phyloP scores from a whole-genome alignment of 37 sponge, comb jelly and placozoan genomes.

The Chondrosia reniformis region DNA sequence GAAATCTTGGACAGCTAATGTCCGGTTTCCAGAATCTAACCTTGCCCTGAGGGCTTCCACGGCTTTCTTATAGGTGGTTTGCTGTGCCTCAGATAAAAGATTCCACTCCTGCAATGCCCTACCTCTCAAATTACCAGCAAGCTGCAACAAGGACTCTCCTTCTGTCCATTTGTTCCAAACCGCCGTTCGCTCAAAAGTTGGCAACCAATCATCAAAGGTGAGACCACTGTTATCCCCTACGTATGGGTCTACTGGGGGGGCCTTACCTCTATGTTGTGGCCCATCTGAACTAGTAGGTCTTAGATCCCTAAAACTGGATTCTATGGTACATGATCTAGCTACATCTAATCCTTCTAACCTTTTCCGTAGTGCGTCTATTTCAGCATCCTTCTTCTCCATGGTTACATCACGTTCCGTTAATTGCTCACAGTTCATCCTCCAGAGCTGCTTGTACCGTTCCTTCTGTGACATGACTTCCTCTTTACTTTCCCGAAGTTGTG shows the following conservation, averaged over 20 bases:
- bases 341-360: neutral
- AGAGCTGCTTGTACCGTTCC: neutral
- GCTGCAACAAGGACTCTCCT: conserved; percentile 27
- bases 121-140: conserved; percentile 36
- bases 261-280: conserved; percentile 26
- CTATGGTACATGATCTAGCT: neutral
- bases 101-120: conserved; percentile 42
- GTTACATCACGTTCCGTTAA: neutral
- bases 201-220: conserved; percentile 32
- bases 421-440: neutral
- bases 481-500: neutral
- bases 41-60: neutral
- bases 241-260: conserved; percentile 29
- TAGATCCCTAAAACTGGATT: neutral
- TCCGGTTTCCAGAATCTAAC: conserved; percentile 7
- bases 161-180: conserved; percentile 36
- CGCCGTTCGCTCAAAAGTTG: conserved; percentile 1
- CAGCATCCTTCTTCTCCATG: neutral
- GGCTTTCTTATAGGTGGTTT: neutral
- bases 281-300: neutral
- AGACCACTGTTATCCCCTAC: neutral
- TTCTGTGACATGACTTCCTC: neutral
- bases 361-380: neutral
- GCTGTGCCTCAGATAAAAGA: conserved; percentile 5
- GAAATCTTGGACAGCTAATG: conserved; percentile 40